Evolutionary conservation across 2,113 vertebrate species (phyloP).

Genomic region (Odontophorus gujanensis): DNA sequence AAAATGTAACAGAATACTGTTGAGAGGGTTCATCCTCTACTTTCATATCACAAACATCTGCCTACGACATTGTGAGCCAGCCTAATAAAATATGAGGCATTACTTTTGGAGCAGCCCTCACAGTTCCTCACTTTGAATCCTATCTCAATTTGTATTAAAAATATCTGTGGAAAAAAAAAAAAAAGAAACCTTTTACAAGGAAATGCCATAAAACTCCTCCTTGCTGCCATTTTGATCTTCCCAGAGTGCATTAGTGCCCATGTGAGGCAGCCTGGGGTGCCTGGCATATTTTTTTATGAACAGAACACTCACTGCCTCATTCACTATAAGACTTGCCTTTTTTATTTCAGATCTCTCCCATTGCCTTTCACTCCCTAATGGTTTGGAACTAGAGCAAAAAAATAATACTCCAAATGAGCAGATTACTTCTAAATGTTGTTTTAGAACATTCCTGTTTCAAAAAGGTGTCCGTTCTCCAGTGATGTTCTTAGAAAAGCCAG

Average conservation of each 20-base stretch:
- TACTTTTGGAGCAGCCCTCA: not conserved
- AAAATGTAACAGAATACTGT: not conserved
- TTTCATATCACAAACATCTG: not conserved
- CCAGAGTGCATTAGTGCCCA: not conserved
- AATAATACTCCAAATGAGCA: not conserved
- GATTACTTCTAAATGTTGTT: not conserved
- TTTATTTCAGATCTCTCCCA: not conserved
- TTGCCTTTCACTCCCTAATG: not conserved
- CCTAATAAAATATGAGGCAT: not conserved
- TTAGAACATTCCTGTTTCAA: not conserved
- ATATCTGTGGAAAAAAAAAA: not conserved
- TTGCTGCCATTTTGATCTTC: not conserved
- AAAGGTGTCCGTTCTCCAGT: not conserved
- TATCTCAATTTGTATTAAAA: not conserved
- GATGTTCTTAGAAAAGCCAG: not conserved
- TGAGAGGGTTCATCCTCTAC: not conserved
- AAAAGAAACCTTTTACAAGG: not conserved
- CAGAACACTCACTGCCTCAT: accelerated
- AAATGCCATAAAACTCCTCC: not conserved
- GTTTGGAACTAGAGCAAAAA: not conserved
- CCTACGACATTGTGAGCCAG: not conserved
- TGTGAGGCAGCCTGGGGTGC: accelerated
- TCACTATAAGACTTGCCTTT: not conserved
- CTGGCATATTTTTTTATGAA: accelerated
- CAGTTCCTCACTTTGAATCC: not conserved